Conservation (phyloP, 2,888 invertebrate species). For the Seira ritae region DNA sequence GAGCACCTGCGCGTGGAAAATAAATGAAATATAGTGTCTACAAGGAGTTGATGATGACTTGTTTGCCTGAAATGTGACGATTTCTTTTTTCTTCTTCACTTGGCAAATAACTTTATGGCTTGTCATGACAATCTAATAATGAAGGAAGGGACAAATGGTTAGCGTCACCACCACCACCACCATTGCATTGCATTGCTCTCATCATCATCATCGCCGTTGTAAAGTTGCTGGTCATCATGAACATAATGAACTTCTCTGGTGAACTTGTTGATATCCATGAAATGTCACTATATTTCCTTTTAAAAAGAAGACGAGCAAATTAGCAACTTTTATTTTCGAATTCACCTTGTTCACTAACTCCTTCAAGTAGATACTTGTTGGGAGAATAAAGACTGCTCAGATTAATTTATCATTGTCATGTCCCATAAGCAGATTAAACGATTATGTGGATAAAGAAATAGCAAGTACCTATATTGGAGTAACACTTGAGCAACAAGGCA, state of each 20-base stretch:
- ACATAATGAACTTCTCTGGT: neutral
- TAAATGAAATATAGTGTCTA: too few relatives aligned
- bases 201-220: neutral
- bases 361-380: too few relatives aligned
- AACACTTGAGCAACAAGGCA: too few relatives aligned
- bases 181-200: neutral
- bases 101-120: neutral
- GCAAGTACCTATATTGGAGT: too few relatives aligned
- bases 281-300: neutral
- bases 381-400: too few relatives aligned
- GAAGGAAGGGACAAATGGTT: conserved; percentile 4
- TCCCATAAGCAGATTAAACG: too few relatives aligned
- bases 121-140: neutral
- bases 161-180: neutral
- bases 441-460: too few relatives aligned
- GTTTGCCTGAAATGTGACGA: neutral
- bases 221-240: neutral
- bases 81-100: neutral
- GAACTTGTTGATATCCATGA: conserved; percentile 8
- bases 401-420: too few relatives aligned
- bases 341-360: too few relatives aligned
- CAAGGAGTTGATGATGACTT: neutral
- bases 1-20: too few relatives aligned
- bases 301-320: too few relatives aligned
- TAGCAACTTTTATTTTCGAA: too few relatives aligned